Conservation (phyloP, 1,140 invertebrate genomes). For the Atta texana region DNA sequence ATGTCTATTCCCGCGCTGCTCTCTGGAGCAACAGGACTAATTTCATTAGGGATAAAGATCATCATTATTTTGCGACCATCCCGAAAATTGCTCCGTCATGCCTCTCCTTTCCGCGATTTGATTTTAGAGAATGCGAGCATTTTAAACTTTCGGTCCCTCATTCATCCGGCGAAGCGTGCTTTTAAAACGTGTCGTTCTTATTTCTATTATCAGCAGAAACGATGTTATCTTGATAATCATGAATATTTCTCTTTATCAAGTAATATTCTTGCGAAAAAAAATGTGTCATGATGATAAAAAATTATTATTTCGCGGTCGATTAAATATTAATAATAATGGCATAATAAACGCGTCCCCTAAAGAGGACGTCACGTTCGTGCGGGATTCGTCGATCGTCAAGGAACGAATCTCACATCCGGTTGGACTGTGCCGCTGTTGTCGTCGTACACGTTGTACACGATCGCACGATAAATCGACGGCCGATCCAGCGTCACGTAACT, state of each 20-base stretch:
- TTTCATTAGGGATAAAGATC: slow-evolving; percentile 85
- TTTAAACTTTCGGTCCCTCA: slow-evolving; percentile 46
- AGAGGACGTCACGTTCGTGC: slow-evolving; percentile 66
- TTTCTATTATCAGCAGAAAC: background rate
- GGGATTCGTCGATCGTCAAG: slow-evolving; percentile 61
- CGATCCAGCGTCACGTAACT: slow-evolving; percentile 80
- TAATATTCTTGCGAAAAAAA: background rate
- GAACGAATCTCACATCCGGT: slow-evolving; percentile 76
- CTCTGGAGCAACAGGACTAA: slow-evolving; percentile 79
- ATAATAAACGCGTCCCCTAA: background rate
- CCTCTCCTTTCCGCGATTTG: slow-evolving; percentile 73
- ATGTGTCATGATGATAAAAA: background rate
- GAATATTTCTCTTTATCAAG: background rate
- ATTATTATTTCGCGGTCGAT: background rate
- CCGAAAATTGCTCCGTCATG: slow-evolving; percentile 77
- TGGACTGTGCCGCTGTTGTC: slow-evolving; percentile 31
- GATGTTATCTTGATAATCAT: background rate
- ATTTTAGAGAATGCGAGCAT: slow-evolving; percentile 44
- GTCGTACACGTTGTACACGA: slow-evolving; percentile 64
- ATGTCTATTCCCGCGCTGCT: slow-evolving; percentile 79
- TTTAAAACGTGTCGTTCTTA: slow-evolving; percentile 6
- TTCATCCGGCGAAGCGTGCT: slow-evolving; percentile 6
- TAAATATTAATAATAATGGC: background rate
- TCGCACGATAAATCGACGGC: slow-evolving; percentile 76
- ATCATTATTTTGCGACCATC: slow-evolving; percentile 82